Conservation (phyloP, 2,113 vertebrate species). For the Isichthys henryi region DNA sequence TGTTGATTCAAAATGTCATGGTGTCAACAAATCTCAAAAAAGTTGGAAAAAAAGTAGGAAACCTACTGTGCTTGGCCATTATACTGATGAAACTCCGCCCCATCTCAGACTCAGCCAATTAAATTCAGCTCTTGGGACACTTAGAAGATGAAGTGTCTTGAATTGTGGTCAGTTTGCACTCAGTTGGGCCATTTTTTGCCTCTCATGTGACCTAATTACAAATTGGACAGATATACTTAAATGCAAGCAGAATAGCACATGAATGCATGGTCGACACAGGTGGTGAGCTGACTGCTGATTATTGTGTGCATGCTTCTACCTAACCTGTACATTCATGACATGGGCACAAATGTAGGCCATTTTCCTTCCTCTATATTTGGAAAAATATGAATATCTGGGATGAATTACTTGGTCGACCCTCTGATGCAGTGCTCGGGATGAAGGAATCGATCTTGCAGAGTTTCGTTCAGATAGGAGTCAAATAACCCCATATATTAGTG, state of each 20-base stretch:
- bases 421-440: background rate
- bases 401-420: background rate
- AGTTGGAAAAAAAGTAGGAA: too few species aligned
- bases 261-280: background rate
- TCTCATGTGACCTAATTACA: background rate
- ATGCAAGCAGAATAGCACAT: background rate
- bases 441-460: background rate
- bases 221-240: background rate
- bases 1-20: too few species aligned
- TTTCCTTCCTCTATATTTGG: background rate
- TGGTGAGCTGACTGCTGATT: background rate
- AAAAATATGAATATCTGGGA: background rate
- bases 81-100: background rate
- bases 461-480: background rate
- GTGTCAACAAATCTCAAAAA: too few species aligned
- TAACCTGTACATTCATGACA: background rate
- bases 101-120: background rate
- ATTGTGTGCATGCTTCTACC: background rate
- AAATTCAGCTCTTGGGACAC: background rate
- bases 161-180: background rate
- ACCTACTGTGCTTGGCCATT: background rate
- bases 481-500: background rate
- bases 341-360: background rate
- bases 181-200: background rate
- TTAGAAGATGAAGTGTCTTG: background rate